Evolutionary conservation across 2,797 vertebrate species (phyloP), one percentile per base, ranked within the genome.

Genomic region (Chelonia mydas): DNA sequence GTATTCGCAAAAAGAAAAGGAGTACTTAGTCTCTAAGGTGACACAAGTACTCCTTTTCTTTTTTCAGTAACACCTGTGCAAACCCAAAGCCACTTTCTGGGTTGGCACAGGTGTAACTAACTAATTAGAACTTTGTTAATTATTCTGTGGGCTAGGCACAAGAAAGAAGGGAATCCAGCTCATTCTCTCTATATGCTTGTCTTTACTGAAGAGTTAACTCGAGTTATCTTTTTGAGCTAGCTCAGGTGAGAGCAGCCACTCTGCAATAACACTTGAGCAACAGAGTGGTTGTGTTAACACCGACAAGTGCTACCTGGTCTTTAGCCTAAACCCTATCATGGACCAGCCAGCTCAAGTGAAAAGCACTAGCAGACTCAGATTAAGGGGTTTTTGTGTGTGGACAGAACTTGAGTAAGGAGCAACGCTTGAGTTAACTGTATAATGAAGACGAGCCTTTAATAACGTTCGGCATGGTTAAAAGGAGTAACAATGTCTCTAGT

Each of bases 361-460:
- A 65, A 27, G 15, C 45, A 76, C 65, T 25, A 81, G 6, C 0
- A 0, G 37, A 41, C 41, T 16, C 0, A 1, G 37, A 4, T 50
- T 31, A 57, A 74, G 17, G 33, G 16, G 16, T 1, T 5, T 0
- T 19, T 31, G 84, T 8, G 37, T 0, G 0, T 45, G 51, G 21
- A 1, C 47, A 79, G 45, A 82, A 41, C 86, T 88, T 50, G 50
- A 57, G 57, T 72, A 74, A 72, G 19, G 65, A 50, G 5, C 33
- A 19, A 92, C 21, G 13, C 85, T 91, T 80, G 77, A 57, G 33
- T 72, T 47, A 86, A 37, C 8, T 11, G 11, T 54, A 83, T 55
- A 68, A 89, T 51, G 61, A 89, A 65, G 74, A 86, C n/a, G 88
- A 90, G 87, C 51, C 33, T 37, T 45, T 49, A 12, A 51, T 79